These are phyloP conservation scores for Atrichornis clamosus DNA, from an alignment of 2,113 vertebrate genomes.

Conservation along the genomic window DNA sequence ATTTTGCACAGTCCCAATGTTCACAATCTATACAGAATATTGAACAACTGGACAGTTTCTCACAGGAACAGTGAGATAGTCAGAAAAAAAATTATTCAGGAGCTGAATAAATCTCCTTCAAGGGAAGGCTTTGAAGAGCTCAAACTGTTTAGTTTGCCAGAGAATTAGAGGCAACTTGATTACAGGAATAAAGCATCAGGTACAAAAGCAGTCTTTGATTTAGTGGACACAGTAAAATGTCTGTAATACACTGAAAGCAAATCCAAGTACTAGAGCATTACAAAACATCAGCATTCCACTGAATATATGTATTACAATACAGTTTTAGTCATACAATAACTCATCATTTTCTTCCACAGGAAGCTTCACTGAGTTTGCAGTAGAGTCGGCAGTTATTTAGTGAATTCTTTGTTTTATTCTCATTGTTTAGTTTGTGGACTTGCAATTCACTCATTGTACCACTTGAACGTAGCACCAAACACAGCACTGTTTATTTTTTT, in stretches of 20 bases:
- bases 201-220: constrained; percentile 21
- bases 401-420: neutral
- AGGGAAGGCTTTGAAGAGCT: neutral
- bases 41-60: neutral
- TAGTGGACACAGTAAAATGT: neutral
- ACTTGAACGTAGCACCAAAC: neutral
- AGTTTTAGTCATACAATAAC: neutral
- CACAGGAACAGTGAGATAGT: neutral
- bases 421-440: neutral
- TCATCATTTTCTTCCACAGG: neutral
- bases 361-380: neutral
- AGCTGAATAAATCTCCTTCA: neutral
- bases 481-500: neutral
- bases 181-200: constrained; percentile 7
- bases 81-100: neutral
- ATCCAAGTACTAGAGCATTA: neutral
- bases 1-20: neutral
- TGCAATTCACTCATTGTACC: neutral
- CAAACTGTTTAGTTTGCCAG: neutral
- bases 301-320: neutral
- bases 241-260: neutral
- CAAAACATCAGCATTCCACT: neutral
- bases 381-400: neutral
- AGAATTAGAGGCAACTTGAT: constrained; percentile 10
- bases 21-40: neutral